These are phyloP conservation scores for Balaeniceps rex DNA, from an alignment of 2,113 vertebrate genomes.

Conservation along the genomic window DNA sequence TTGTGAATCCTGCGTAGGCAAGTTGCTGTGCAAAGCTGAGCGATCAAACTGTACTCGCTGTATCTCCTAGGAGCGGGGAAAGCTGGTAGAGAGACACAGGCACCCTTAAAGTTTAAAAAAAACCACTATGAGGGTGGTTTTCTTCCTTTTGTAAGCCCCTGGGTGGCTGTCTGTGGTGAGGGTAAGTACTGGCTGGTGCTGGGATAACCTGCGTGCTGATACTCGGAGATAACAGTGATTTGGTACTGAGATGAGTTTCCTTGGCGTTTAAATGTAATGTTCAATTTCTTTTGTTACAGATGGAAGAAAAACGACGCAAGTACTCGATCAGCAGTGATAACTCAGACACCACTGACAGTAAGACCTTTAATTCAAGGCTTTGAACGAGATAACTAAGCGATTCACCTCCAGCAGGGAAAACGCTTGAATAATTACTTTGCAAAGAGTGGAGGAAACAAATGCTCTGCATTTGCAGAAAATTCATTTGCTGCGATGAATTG, in stretches of 20 bases:
- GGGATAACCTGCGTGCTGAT: not conserved
- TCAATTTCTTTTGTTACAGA: conserved; percentile 78
- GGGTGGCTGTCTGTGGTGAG: not conserved
- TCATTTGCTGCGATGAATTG: too few species aligned
- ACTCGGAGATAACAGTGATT: not conserved
- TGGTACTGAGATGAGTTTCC: not conserved
- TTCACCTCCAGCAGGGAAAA: conserved; percentile 48
- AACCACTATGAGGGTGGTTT: not conserved
- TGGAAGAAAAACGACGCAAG: conserved; percentile 97
- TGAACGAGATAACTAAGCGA: conserved; percentile 21
- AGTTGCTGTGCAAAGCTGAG: not conserved
- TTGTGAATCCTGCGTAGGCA: not conserved
- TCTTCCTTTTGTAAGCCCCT: not conserved
- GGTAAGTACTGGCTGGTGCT: not conserved
- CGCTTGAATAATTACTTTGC: conserved; percentile 31
- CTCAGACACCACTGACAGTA: conserved; percentile 98
- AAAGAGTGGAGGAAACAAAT: not conserved
- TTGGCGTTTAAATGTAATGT: not conserved
- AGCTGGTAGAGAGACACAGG: not conserved
- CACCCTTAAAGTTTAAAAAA: not conserved
- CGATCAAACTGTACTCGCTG: accelerated
- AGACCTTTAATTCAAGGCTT: conserved; percentile 71
- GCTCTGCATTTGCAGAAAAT: too few species aligned
- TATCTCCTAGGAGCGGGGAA: not conserved
- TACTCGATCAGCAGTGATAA: conserved; percentile 98